Base-by-base conservation (phyloP, 2,113 vertebrate species). In the Tachuris rubrigastra region DNA sequence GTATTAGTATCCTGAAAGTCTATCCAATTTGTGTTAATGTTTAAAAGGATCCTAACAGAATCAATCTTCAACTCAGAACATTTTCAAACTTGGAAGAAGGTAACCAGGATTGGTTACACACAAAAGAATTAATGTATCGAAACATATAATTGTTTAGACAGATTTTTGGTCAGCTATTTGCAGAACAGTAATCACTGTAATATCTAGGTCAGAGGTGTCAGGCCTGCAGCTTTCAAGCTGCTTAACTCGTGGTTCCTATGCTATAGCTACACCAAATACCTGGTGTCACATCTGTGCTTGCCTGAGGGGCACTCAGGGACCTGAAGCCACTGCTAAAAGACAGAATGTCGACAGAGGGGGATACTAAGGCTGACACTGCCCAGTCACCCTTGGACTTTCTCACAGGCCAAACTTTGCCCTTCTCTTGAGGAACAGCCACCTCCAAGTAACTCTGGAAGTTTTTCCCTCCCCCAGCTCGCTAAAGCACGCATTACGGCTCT, bases 151-250 rank as follows among this genome's bases (percentile, higher is more conserved):
- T 93, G 81, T 76, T 95, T 52, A 85, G 87, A 82, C 37, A 82
- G 42, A 60, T 46, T 84, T 89, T 66, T 90, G 62, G 47, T 65
- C 56, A 79, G 80, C 72, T 90, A 89, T 92, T 71, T 91, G 85
- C 65, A 86, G 81, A 92, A 90, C 68, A 95, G 68, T 86, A 85
- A 95, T 88, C 72, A 8, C n/a, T 69, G 7, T 25, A 90, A 21
- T 86, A 96, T 90, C 72, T 92, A 81, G 89, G 89, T 89, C 83
- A 95, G 68, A 95, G 89, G 89, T 93, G 65, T 93, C 76, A 89
- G 37, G 67, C n/a, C 56, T 78, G 56, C 65, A 87, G 50, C 52
- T 95, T 65, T 63, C 76, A 89, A 90, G 93, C 80, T 89, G 76
- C 78, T 89, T 86, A 87, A 87, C 81, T 89, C 65, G 44, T 49